Base-by-base conservation (phyloP, 1,140 invertebrate species). In the Acyrthosiphon pisum region DNA sequence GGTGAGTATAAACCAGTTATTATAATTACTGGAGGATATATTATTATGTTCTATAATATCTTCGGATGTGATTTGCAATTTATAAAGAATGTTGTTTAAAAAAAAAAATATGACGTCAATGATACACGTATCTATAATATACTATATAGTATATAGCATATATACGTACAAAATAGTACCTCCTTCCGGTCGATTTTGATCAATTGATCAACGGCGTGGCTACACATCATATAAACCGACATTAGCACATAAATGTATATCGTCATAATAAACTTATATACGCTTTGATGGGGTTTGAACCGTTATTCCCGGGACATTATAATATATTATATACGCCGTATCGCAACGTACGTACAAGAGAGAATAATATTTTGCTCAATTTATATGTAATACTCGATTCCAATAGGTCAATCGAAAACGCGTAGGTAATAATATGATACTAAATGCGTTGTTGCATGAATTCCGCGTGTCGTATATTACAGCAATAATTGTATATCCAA, bases 81-180 rank as follows among this genome's bases (percentile, higher is more conserved):
- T 46, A 86, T 46, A 46, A 86, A 86, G 84, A 86, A 86, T 86
- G 84, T n/a, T 86, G 84, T 86, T 86, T 86, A 46, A 86, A 86
- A 86, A 68, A 50, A 53, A 76, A 86, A 46, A 26, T 46, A 46
- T 86, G 44, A 86, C 84, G 84, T 86, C 84, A 86, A 30, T 46
- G 41, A 86, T 46, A 86, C 23, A n/a, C 6, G 41, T 18, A 4
- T 68, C 0, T 41, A 26, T 6, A 23, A 22, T 23, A 37, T 6
- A 53, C 7, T 23, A 23, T 22, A 37, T 8, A 8, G 7, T 37
- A 22, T 37, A 83, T 23, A 23, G 0, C 23, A 41, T 83, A 41
- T 76, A 76, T 11, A 23, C 50, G 20, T 53, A 22, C 23, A 53
- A 76, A 68, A 18, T n/a, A 68, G 14, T n/a, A 35, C 30, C 60